phyloP scores from a whole-genome alignment of 2,888 invertebrate species.

The Standfussiana lucernea region DNA sequence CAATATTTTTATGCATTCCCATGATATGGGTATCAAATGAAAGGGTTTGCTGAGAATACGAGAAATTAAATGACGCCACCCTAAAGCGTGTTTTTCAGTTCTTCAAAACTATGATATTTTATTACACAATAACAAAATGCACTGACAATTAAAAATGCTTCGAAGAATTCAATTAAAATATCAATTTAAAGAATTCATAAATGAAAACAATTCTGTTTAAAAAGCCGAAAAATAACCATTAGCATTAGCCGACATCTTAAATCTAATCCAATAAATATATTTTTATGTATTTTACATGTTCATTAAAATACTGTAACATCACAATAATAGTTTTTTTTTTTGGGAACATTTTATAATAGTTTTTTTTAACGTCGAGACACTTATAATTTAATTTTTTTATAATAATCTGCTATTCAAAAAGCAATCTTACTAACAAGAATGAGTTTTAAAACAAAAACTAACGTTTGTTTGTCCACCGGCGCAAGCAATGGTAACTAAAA shows the following conservation, averaged over 20 bases:
- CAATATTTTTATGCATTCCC: neutral
- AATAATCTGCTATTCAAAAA: slow-evolving; percentile 2
- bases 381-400: neutral
- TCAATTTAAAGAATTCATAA: neutral
- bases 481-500: neutral
- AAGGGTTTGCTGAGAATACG: neutral
- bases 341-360: slow-evolving; percentile 43
- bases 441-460: slow-evolving; percentile 3
- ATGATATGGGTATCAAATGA: neutral
- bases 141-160: neutral
- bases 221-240: neutral
- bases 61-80: neutral
- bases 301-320: slow-evolving; percentile 69
- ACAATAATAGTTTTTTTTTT: slow-evolving; percentile 53
- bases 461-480: neutral
- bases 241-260: slow-evolving; percentile 22
- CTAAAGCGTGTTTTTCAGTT: neutral
- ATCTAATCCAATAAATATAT: slow-evolving; percentile 59
- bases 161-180: neutral
- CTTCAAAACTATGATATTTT: neutral
- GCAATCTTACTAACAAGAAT: neutral
- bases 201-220: neutral
- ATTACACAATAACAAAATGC: slow-evolving; percentile 18
- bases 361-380: slow-evolving; percentile 25
- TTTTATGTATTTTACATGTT: slow-evolving; percentile 48